These are phyloP conservation scores for Vireo griseus DNA, from an alignment of 2,797 vertebrate species.

Conservation along the genomic window DNA sequence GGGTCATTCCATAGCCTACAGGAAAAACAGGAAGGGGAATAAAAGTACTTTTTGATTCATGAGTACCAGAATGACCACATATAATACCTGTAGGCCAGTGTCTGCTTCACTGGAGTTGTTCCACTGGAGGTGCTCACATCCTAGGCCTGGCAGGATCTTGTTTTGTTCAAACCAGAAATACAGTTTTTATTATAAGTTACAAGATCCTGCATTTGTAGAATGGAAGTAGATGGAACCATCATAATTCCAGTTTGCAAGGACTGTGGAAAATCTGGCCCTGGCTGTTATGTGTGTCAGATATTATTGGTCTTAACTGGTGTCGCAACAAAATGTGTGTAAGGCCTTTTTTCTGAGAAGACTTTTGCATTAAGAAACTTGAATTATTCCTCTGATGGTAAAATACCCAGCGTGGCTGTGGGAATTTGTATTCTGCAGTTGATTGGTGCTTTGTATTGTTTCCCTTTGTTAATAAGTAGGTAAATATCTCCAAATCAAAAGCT, in stretches of 20 bases:
- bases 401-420: not conserved
- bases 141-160: not conserved
- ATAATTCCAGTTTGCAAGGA: not conserved
- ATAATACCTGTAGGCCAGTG: too few relatives aligned
- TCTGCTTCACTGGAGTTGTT: not conserved
- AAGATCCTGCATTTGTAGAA: not conserved
- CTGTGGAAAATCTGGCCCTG: not conserved
- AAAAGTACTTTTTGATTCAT: not conserved
- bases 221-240: not conserved
- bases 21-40: not conserved
- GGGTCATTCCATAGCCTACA: not conserved
- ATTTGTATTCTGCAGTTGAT: not conserved
- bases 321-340: not conserved
- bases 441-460: not conserved
- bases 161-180: not conserved
- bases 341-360: not conserved
- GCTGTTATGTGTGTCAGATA: not conserved
- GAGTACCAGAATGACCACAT: too few relatives aligned
- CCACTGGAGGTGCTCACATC: not conserved
- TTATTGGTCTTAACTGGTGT: not conserved
- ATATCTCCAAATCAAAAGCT: conserved; percentile 22
- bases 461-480: conserved; percentile 21
- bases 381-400: not conserved
- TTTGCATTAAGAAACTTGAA: not conserved
- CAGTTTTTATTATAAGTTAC: not conserved